These are phyloP conservation scores for Odocoileus hemionus DNA, from an alignment of 2,113 vertebrate genomes.

Conservation along the genomic window DNA sequence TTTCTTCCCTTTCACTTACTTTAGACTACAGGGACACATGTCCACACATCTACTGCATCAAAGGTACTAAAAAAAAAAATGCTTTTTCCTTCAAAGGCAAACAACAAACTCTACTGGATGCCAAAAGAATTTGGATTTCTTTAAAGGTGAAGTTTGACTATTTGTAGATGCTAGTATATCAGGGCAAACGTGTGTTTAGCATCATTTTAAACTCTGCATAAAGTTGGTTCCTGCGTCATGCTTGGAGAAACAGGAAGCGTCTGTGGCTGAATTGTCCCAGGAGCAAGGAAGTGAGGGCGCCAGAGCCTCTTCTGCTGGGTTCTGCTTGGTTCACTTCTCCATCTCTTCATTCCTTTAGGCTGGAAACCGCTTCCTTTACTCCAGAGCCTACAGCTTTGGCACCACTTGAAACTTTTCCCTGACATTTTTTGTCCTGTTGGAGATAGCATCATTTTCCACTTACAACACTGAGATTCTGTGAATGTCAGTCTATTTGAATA, in stretches of 20 bases:
- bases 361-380: background rate
- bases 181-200: too few species aligned
- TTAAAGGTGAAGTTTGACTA: background rate
- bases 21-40: background rate
- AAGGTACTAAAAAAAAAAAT: background rate
- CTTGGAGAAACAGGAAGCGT: background rate
- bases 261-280: fast-evolving
- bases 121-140: background rate
- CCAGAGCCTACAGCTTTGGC: too few species aligned
- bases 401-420: background rate
- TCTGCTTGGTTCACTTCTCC: background rate
- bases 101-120: background rate
- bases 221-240: background rate
- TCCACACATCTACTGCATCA: background rate
- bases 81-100: background rate
- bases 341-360: background rate
- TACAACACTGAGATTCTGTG: background rate
- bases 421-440: background rate
- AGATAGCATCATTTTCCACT: background rate
- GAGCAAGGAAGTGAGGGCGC: background rate
- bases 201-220: background rate
- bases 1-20: background rate
- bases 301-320: background rate
- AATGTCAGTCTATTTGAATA: background rate
- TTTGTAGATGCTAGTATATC: background rate